Base-by-base conservation (phyloP, 2,888 invertebrate species). In the Ornithoptera alexandrae region DNA sequence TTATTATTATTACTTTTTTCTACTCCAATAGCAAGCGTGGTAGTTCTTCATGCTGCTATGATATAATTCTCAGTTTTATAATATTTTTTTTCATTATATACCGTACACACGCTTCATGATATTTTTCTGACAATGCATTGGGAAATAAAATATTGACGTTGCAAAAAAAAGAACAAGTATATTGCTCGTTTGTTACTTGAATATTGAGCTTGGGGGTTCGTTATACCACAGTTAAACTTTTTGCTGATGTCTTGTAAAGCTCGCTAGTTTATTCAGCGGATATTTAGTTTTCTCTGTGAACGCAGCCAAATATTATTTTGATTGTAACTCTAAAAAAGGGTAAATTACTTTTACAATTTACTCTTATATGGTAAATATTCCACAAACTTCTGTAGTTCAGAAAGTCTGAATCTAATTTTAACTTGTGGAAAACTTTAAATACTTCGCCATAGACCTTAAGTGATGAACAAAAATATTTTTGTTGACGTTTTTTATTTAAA, bases 151-250 rank as follows among this genome's bases (percentile, higher is more conserved):
- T 64, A 56, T 15, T 57, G 20, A 22, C 20, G 22, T 39, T 42
- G 36, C 17, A 18, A 58, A 57, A 65, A 65, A 65, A 64, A 30
- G 30, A 3, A 30, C n/a, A 22, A 57, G 22, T 58, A 24, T 8
- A 58, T n/a, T 53, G 30, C 12, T 10, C 22, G 56, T 56, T 64
- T 36, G 39, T 64, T 56, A 39, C n/a, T 15, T 6, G 18, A 36
- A n/a, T 39, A 30, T 64, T 36, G 17, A 66, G 50, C 10, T 60
- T 15, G 60, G 18, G 30, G 60, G 42, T 59, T 46, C 65, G 58
- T 65, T 59, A 65, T 59, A 20, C 24, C n/a, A 58, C 22, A 46
- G 18, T 65, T 42, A 65, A 17, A 65, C 6, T 56, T 57, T 65
- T 58, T 58, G n/a, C 46, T 8, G 24, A 20, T 50, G 30, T 0